Conservation (phyloP, 1,140 invertebrate genomes). For the Tenebrio molitor region DNA sequence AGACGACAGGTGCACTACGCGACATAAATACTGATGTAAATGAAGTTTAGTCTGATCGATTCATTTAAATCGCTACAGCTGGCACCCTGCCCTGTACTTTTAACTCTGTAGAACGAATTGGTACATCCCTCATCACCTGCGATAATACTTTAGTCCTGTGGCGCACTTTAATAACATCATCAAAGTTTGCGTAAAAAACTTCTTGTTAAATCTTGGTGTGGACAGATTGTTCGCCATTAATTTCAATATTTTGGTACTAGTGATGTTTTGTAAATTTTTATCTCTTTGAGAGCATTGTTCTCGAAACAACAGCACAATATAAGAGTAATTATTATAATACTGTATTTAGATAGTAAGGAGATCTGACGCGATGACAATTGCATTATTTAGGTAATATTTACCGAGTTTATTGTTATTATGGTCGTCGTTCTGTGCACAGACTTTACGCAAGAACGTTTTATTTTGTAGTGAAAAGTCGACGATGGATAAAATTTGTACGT, state of each 20-base stretch:
- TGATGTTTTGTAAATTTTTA: neutral
- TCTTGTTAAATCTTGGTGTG: too few relatives aligned
- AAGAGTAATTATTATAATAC: slow-evolving; percentile 8
- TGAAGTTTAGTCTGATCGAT: too few relatives aligned
- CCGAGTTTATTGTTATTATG: slow-evolving; percentile 25
- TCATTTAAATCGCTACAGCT: too few relatives aligned
- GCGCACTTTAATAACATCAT: too few relatives aligned
- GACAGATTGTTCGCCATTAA: neutral
- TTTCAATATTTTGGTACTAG: neutral
- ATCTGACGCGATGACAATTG: slow-evolving; percentile 19
- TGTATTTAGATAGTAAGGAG: slow-evolving; percentile 20
- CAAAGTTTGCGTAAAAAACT: too few relatives aligned
- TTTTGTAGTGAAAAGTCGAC: neutral
- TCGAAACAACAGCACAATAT: neutral
- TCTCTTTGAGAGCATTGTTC: neutral
- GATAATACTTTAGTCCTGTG: too few relatives aligned
- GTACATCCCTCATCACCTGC: too few relatives aligned
- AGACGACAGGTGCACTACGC: neutral
- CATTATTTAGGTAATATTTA: slow-evolving; percentile 38
- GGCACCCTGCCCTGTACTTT: too few relatives aligned
- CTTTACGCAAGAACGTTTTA: neutral
- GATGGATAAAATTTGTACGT: neutral
- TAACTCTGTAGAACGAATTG: too few relatives aligned
- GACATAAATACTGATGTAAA: neutral
- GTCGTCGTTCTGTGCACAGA: neutral